phyloP scores from a whole-genome alignment of 2,113 vertebrate genomes.

The Pogona vitticeps region DNA sequence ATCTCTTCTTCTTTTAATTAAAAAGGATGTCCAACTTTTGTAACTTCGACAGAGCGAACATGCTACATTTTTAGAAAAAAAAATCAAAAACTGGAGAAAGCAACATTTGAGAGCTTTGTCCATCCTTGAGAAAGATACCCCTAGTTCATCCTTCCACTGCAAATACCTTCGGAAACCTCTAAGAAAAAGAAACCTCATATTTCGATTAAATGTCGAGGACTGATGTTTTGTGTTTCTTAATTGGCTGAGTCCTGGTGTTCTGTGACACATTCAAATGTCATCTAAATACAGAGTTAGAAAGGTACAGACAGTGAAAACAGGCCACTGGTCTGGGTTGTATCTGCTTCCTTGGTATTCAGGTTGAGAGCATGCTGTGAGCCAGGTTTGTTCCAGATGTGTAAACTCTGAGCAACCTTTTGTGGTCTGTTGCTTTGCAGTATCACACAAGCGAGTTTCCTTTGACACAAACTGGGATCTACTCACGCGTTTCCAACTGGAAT shows the following conservation, averaged over 20 bases:
- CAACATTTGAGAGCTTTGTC: neutral
- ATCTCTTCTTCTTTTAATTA: neutral
- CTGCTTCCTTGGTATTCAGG: neutral
- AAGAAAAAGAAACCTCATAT: no score
- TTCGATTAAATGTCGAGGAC: neutral
- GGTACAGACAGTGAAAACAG: neutral
- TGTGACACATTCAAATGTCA: neutral
- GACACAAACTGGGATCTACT: accelerated
- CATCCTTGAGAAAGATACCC: neutral
- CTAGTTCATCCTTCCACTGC: neutral
- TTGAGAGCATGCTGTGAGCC: neutral
- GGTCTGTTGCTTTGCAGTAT: neutral
- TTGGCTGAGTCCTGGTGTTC: neutral
- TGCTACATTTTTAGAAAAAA: no score
- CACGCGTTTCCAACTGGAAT: neutral
- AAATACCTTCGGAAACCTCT: neutral
- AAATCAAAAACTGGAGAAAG: neutral
- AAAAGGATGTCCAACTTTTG: no score
- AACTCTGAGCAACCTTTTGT: accelerated
- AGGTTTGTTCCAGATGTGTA: slow-evolving; percentile 22
- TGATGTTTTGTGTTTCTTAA: neutral
- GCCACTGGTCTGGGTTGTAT: neutral
- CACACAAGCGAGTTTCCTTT: neutral
- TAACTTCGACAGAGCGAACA: no score
- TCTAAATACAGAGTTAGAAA: neutral